These are phyloP conservation scores for Triplophysa rosa DNA, from an alignment of 2,113 vertebrate species.

Conservation along the genomic window DNA sequence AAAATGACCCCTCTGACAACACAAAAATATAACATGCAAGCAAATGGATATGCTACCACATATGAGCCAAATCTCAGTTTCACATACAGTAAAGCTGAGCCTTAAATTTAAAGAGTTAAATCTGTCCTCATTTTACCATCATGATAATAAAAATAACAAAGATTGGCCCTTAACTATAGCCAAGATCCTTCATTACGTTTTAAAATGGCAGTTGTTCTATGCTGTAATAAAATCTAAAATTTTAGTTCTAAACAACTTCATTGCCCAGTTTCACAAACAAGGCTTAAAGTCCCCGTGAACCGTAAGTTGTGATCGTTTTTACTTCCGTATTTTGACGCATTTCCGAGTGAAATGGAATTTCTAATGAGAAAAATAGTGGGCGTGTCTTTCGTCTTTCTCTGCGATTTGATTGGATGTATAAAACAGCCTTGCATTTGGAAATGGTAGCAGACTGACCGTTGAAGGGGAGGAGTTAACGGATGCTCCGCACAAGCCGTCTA, in stretches of 20 bases:
- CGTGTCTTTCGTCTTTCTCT: no score
- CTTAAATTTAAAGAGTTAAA: neutral
- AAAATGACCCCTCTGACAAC: neutral
- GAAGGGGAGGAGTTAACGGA: no score
- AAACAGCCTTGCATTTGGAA: no score
- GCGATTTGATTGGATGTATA: no score
- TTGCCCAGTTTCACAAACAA: no score
- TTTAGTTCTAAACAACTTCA: neutral
- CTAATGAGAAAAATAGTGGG: no score
- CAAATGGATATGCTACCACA: conserved; percentile 7
- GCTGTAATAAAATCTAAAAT: neutral
- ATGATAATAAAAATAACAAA: neutral
- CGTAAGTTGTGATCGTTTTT: no score
- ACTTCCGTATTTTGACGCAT: no score
- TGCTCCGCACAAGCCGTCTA: no score
- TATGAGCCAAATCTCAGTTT: neutral
- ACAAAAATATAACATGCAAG: conserved; percentile 7
- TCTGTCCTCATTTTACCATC: neutral
- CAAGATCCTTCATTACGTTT: neutral
- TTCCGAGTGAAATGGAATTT: no score
- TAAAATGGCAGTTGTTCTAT: neutral
- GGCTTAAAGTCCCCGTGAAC: no score
- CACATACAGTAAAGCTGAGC: neutral
- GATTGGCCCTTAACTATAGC: neutral
- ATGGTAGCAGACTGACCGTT: no score